Percentiles rank a stretch among this genome's conserved stretches.
phyloP scores from a whole-genome alignment of 2,888 invertebrate species.

The Chymomyza procnemis region DNA sequence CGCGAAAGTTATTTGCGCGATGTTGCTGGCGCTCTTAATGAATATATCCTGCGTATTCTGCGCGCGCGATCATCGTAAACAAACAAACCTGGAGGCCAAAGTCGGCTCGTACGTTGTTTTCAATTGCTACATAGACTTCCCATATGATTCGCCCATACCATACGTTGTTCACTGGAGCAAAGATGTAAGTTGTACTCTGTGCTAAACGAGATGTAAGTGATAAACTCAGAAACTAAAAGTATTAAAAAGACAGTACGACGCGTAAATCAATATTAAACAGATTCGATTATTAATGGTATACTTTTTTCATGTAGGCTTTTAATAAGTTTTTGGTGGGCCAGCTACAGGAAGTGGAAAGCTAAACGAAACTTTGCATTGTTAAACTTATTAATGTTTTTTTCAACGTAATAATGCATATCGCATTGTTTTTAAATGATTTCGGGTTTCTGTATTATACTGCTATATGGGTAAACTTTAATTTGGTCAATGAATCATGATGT shows the following conservation, averaged over 20 bases:
- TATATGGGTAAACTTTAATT: slow-evolving; percentile 19
- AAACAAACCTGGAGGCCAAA: slow-evolving; percentile 77
- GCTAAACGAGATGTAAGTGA: background rate
- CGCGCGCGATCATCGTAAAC: slow-evolving; percentile 68
- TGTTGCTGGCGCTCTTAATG: slow-evolving; percentile 68
- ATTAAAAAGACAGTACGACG: background rate
- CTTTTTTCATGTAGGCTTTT: background rate
- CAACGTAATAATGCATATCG: too few relatives aligned
- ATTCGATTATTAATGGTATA: background rate
- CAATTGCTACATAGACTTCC: slow-evolving; percentile 86
- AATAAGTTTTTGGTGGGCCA: background rate
- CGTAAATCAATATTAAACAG: too few relatives aligned
- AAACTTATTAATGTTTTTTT: too few relatives aligned
- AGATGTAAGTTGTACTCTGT: slow-evolving; percentile 84
- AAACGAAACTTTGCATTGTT: too few relatives aligned
- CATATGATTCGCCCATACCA: slow-evolving; percentile 90
- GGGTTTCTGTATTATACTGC: background rate
- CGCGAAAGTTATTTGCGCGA: slow-evolving; percentile 19
- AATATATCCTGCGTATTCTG: slow-evolving; percentile 76
- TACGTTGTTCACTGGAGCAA: slow-evolving; percentile 94
- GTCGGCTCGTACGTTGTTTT: slow-evolving; percentile 79
- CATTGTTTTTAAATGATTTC: background rate
- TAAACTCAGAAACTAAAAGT: background rate
- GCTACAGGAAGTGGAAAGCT: slow-evolving; percentile 23
- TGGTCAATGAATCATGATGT: slow-evolving; percentile 71